Evolutionary conservation across 1,140 invertebrate species (phyloP), one percentile per base, ranked within the genome.

Genomic region (Tachypleus tridentatus): DNA sequence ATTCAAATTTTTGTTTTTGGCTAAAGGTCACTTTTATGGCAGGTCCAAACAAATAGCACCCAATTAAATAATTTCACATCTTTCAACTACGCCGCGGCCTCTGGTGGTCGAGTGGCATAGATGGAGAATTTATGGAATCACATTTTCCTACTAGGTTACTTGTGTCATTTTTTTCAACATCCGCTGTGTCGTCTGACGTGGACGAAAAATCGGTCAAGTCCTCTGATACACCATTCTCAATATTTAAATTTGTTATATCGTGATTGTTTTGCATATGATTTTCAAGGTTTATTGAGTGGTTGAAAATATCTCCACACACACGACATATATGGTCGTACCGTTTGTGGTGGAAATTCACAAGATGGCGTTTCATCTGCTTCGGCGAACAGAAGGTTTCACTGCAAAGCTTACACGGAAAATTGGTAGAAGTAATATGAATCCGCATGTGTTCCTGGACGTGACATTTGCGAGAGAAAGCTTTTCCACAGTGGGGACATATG

Each of bases 371-470:
- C 4, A 66, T 8, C 11, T 60, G 54, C 6, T 57, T 47, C 54
- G 53, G 63, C 64, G 72, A 69, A 9, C 61, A 50, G 50, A 69
- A 64, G 3, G 63, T 68, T 57, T 66, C 68, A 5, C 59, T 51
- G 49, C 68, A 69, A 49, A 66, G 11, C 51, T 69, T 64, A 29
- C 68, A 69, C 8, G 64, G 64, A 59, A 64, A 60, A 3, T 63
- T 64, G 7, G 64, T 70, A 10, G 63, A 66, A 11, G 60, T 69
- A 4, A 61, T 58, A 63, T 76, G 75, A n/a, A 68, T 69, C 51
- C 72, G 71, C 67, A 74, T 71, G 68, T 78, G 77, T 66, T 78
- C 76, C 11, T 72, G 72, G 4, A 76, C 70, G 48, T 76, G 72
- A 59, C 71, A 68, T 58, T 73, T 74, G 48, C 71, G 71, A 4